phyloP scores from a whole-genome alignment of 1,140 invertebrate species.

The Listronotus oregonensis region DNA sequence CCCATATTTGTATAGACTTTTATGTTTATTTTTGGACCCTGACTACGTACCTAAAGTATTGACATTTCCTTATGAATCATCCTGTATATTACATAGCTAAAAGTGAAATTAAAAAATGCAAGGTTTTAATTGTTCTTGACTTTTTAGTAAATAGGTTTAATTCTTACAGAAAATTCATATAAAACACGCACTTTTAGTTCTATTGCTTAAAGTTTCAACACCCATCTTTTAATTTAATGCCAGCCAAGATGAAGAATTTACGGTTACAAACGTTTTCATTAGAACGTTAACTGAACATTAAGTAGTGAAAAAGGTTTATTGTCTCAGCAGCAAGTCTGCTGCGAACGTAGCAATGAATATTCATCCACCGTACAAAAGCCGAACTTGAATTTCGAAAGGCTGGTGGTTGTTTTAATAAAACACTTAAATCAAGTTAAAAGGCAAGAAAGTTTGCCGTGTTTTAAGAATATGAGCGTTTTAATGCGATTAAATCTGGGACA shows the following conservation, averaged over 20 bases:
- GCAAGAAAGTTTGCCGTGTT: constrained; percentile 33
- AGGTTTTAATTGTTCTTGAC: too few relatives aligned
- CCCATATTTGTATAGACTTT: too few relatives aligned
- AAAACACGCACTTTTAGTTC: constrained; percentile 11
- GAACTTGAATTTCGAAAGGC: constrained; percentile 32
- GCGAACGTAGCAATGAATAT: constrained; percentile 42
- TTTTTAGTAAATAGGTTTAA: too few relatives aligned
- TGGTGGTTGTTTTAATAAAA: constrained; percentile 44
- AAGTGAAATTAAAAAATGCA: too few relatives aligned
- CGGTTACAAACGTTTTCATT: constrained; percentile 28
- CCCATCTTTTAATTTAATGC: constrained; percentile 10
- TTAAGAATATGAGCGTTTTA: constrained; percentile 41
- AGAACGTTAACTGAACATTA: constrained; percentile 28
- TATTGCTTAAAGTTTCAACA: constrained; percentile 8
- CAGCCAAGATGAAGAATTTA: constrained; percentile 24
- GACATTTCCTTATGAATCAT: too few relatives aligned
- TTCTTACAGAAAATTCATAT: not conserved
- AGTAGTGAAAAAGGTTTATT: constrained; percentile 26
- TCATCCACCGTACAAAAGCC: constrained; percentile 38
- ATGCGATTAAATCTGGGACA: constrained; percentile 25
- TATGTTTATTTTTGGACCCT: too few relatives aligned
- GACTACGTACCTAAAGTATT: too few relatives aligned
- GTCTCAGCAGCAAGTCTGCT: constrained; percentile 15
- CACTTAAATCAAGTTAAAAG: constrained; percentile 46
- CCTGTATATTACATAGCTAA: too few relatives aligned